Percentiles rank a stretch among this genome's conserved stretches.
Conservation (phyloP, 2,888 invertebrate species). For the Mesorhabditis belari region DNA sequence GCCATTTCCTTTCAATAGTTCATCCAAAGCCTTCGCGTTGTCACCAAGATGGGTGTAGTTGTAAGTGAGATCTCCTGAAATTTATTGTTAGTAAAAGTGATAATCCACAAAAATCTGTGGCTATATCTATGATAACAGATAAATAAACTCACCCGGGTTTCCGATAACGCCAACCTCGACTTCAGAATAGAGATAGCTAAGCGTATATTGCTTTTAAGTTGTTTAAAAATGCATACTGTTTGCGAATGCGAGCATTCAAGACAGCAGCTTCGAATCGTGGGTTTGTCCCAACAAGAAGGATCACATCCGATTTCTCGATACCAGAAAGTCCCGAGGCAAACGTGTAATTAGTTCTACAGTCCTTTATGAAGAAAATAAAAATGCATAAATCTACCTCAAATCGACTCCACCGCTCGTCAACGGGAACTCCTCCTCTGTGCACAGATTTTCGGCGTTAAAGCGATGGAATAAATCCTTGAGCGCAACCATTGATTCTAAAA, state of each 20-base stretch:
- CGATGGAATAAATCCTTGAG: slow-evolving; percentile 85
- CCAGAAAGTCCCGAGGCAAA: slow-evolving; percentile 81
- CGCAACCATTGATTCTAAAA: slow-evolving; percentile 66
- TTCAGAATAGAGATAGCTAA: slow-evolving; percentile 80
- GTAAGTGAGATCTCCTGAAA: slow-evolving; percentile 90
- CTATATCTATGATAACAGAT: no score
- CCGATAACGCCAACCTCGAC: slow-evolving; percentile 78
- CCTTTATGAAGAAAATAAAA: no score
- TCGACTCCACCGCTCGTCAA: slow-evolving; percentile 42
- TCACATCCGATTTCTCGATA: slow-evolving; percentile 84
- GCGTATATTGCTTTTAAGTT: slow-evolving; percentile 4
- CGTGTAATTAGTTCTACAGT: slow-evolving; percentile 69
- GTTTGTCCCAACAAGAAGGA: slow-evolving; percentile 89
- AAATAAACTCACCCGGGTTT: slow-evolving; percentile 74
- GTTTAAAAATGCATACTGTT: slow-evolving; percentile 60
- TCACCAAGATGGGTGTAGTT: slow-evolving; percentile 83
- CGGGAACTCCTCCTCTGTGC: slow-evolving; percentile 85
- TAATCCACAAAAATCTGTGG: no score
- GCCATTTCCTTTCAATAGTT: slow-evolving; percentile 70
- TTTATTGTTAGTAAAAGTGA: no score
- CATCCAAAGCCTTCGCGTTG: slow-evolving; percentile 67
- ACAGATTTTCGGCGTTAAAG: slow-evolving; percentile 75
- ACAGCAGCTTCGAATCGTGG: slow-evolving; percentile 93
- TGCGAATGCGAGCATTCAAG: slow-evolving; percentile 87
- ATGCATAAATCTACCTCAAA: slow-evolving; percentile 56